Percentiles rank a stretch among this genome's conserved stretches.
Conservation (phyloP, 2,888 invertebrate genomes). For the Acutogordius australiensis region DNA sequence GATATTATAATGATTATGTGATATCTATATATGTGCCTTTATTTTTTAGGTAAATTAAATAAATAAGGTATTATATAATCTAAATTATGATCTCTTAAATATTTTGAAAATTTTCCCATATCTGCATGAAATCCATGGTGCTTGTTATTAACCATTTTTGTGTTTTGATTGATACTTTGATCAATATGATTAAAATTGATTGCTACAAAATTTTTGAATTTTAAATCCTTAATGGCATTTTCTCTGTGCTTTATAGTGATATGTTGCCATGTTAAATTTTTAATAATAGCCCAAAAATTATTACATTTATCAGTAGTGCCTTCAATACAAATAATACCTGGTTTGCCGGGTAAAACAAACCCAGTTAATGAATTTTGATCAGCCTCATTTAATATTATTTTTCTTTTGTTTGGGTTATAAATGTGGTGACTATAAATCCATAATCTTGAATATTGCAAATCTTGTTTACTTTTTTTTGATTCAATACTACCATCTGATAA, state of each 20-base stretch:
- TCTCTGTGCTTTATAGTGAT: slow-evolving; percentile 45
- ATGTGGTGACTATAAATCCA: slow-evolving; percentile 88
- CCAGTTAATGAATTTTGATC: slow-evolving; percentile 44
- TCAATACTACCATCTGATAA: too few relatives aligned
- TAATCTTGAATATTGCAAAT: too few relatives aligned
- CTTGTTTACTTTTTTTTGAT: too few relatives aligned
- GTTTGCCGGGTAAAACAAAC: slow-evolving; percentile 61
- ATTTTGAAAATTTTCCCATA: slow-evolving; percentile 46
- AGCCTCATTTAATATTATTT: slow-evolving; percentile 42
- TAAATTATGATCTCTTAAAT: slow-evolving; percentile 37
- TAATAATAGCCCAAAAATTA: slow-evolving; percentile 15
- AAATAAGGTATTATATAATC: slow-evolving; percentile 45
- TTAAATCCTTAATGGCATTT: too few relatives aligned
- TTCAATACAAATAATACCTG: slow-evolving; percentile 69
- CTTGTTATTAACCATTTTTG: slow-evolving; percentile 23
- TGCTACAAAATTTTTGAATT: too few relatives aligned
- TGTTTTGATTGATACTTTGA: slow-evolving; percentile 16
- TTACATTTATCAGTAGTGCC: slow-evolving; percentile 27
- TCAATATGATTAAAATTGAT: too few relatives aligned
- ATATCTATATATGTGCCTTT: too few relatives aligned
- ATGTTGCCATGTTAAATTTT: slow-evolving; percentile 35
- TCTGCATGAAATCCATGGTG: slow-evolving; percentile 38
- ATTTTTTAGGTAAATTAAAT: slow-evolving; percentile 34
- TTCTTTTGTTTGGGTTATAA: slow-evolving; percentile 52
- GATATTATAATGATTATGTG: too few relatives aligned